Conservation (phyloP, 2,113 vertebrate species). For the Rynchops niger region DNA sequence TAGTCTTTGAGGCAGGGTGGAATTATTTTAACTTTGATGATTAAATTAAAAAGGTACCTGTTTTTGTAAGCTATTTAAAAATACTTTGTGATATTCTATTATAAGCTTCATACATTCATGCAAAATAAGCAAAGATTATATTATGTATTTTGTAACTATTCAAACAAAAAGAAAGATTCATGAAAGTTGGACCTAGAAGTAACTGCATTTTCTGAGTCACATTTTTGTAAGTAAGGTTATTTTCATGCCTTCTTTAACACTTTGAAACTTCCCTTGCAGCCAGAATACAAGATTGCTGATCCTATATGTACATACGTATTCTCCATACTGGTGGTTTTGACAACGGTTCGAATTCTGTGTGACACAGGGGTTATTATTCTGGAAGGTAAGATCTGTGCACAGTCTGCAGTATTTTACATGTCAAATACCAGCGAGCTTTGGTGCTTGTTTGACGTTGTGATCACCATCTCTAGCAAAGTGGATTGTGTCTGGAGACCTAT, state of each 20-base stretch:
- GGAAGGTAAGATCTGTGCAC: conserved; percentile 83
- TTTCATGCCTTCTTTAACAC: background rate
- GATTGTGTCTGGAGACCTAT: background rate
- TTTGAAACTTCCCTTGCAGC: conserved; percentile 76
- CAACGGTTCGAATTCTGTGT: conserved; percentile 90
- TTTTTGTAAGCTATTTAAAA: background rate
- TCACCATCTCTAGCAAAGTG: background rate
- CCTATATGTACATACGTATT: conserved; percentile 97
- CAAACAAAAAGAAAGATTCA: background rate
- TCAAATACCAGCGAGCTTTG: background rate
- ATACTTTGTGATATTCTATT: background rate
- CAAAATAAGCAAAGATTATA: background rate
- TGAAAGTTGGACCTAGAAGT: background rate
- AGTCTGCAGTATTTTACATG: background rate
- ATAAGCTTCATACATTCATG: background rate
- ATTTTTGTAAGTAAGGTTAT: background rate
- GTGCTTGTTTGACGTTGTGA: background rate
- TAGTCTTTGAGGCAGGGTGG: background rate
- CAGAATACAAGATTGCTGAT: conserved; percentile 94
- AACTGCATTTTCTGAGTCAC: background rate
- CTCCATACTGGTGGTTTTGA: conserved; percentile 91
- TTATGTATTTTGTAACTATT: background rate
- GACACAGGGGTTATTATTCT: conserved; percentile 91
- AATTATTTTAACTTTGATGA: rapidly evolving
- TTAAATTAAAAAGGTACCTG: background rate